Base-by-base conservation (phyloP, 92 coral and sea anemone genomes). In the Desmophyllum pertusum region DNA sequence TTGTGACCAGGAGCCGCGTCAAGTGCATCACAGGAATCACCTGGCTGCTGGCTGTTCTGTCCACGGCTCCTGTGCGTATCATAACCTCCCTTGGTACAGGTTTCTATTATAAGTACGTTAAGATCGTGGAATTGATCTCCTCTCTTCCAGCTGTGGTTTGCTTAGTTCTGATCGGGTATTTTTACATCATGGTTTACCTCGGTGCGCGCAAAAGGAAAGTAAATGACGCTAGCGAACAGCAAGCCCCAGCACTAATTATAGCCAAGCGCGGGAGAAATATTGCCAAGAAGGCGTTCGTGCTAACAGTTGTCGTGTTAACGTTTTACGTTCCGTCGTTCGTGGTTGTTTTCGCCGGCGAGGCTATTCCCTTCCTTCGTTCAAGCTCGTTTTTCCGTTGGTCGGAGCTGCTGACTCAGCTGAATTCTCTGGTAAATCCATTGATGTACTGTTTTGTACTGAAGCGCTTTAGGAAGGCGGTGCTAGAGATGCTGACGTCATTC, bases 21-120 rank as follows among this genome's bases (percentile, higher is more conserved):
- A 68, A 10, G 36, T 5, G 27, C 19, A 5, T 17, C n/a, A 10
- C 42, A 15, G 25, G 13, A 68, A 68, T 30, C 27, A 27, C 73
- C 8, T 68, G 73, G n/a, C 38, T 68, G 25, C n/a, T 68, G n/a
- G 73, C 73, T 19, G 73, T 68, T 14, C 40, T 68, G 35, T 36
- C 73, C n/a, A 68, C 73, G 29, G 8, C 46, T 35, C 73, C 73
- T 15, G 41, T 37, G n/a, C 73, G 73, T 68, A 36, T 68, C 73
- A 36, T 9, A 33, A n/a, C n/a, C n/a, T n/a, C n/a, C n/a, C n/a
- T n/a, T n/a, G n/a, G n/a, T n/a, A n/a, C n/a, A n/a, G n/a, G n/a
- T n/a, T n/a, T n/a, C n/a, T n/a, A n/a, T n/a, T n/a, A n/a, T 39
- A 37, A 33, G 42, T 68, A 15, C 42, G 21, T 37, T 19, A 39